Evolutionary conservation across 2,797 vertebrate species (phyloP).

Genomic region (Myotis myotis): DNA sequence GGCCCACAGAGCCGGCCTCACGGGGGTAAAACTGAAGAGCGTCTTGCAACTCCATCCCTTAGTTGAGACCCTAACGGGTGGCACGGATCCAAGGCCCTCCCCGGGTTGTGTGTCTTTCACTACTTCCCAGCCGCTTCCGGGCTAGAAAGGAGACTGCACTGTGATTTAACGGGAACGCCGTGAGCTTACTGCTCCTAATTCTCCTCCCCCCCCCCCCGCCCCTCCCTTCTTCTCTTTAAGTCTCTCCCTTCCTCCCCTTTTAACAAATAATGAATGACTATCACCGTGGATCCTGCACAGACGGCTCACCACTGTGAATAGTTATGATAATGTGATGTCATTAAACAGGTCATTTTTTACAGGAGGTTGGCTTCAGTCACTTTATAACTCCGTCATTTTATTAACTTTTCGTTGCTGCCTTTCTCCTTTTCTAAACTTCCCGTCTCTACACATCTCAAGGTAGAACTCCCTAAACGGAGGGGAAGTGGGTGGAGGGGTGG

Average conservation of each 20-base stretch:
- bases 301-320: constrained; percentile 67
- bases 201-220: not conserved
- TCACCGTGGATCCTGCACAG: constrained; percentile 52
- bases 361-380: constrained; percentile 63
- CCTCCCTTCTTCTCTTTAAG: constrained; percentile 62
- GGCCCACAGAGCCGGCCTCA: constrained; percentile 77
- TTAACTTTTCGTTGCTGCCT: constrained; percentile 64
- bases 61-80: constrained; percentile 82
- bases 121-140: constrained; percentile 80
- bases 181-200: constrained; percentile 51
- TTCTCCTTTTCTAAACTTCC: constrained; percentile 51
- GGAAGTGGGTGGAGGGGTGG: not conserved
- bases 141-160: constrained; percentile 78
- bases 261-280: constrained; percentile 61
- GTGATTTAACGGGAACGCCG: constrained; percentile 79
- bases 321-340: constrained; percentile 68
- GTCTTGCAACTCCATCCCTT: constrained; percentile 83
- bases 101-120: constrained; percentile 84
- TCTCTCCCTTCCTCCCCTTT: constrained; percentile 40
- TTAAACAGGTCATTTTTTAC: constrained; percentile 68
- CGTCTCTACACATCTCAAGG: constrained; percentile 38
- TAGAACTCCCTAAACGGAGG: not conserved
- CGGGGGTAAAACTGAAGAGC: constrained; percentile 75
- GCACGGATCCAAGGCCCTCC: constrained; percentile 81
- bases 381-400: constrained; percentile 56